phyloP scores from a whole-genome alignment of 2,888 invertebrate genomes.

The Tholera decimalis region DNA sequence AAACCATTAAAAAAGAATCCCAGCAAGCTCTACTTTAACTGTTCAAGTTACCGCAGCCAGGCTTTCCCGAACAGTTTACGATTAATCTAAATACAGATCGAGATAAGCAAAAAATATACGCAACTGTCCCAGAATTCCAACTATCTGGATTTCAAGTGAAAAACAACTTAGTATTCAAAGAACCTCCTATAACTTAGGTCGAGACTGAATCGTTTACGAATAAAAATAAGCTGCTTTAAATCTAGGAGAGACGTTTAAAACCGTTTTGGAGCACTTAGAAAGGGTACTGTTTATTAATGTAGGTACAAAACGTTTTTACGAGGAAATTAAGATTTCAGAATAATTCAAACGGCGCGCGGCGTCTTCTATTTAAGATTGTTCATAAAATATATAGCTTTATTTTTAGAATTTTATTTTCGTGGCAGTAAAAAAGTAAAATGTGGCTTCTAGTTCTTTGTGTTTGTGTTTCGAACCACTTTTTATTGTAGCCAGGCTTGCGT shows the following conservation, averaged over 20 bases:
- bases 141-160: conserved; percentile 18
- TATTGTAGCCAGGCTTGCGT: no score
- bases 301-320: not conserved
- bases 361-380: not conserved
- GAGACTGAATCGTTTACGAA: conserved; percentile 46
- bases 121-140: conserved; percentile 18
- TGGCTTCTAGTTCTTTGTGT: no score
- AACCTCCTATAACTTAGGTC: conserved; percentile 18
- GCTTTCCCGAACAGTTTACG: not conserved
- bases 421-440: no score
- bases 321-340: not conserved
- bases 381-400: no score
- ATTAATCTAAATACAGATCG: conserved; percentile 43
- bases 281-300: not conserved
- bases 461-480: no score
- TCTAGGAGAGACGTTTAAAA: conserved; percentile 21
- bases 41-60: not conserved
- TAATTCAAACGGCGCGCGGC: not conserved
- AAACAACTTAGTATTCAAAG: conserved; percentile 50
- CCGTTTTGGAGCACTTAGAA: conserved; percentile 6
- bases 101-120: conserved; percentile 33
- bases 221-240: conserved; percentile 45
- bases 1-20: not conserved
- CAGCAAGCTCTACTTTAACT: not conserved
- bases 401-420: no score